Evolutionary conservation across 2,888 invertebrate species (phyloP).

Genomic region (Stenotaenia linearis): DNA sequence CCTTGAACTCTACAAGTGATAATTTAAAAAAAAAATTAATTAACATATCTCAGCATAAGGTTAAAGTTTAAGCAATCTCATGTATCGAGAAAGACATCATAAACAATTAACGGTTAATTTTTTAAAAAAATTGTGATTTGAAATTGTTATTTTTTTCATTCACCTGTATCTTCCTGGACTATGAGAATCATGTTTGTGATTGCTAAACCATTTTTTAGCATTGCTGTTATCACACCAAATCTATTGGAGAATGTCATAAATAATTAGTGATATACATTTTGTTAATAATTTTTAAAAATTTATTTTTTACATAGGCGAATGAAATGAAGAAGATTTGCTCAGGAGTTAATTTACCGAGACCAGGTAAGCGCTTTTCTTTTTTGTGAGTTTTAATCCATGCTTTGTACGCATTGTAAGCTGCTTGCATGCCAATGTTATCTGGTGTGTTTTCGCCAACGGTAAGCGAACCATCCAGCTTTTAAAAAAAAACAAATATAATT

Average conservation of each 20-base stretch:
- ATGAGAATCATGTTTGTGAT: conserved; percentile 37
- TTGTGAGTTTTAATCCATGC: background rate
- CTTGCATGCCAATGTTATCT: background rate
- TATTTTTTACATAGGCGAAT: background rate
- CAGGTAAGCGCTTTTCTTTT: background rate
- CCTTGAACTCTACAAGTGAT: background rate
- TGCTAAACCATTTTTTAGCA: background rate
- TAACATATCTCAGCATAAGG: no score
- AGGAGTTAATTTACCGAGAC: background rate
- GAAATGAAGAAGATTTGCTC: background rate
- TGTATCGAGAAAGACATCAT: no score
- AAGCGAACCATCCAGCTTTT: background rate
- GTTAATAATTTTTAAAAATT: background rate
- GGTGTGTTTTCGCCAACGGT: background rate
- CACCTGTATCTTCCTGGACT: background rate
- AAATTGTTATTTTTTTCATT: no score
- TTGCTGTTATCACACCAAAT: background rate
- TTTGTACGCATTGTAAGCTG: background rate
- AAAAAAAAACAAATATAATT: background rate
- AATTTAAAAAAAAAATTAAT: no score
- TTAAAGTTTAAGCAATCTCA: no score
- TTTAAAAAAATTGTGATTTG: no score
- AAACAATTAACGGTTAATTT: no score
- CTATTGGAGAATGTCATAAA: no score
- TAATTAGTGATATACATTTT: no score